Conservation (phyloP, 1,140 invertebrate genomes). For the Aphelinus certus region DNA sequence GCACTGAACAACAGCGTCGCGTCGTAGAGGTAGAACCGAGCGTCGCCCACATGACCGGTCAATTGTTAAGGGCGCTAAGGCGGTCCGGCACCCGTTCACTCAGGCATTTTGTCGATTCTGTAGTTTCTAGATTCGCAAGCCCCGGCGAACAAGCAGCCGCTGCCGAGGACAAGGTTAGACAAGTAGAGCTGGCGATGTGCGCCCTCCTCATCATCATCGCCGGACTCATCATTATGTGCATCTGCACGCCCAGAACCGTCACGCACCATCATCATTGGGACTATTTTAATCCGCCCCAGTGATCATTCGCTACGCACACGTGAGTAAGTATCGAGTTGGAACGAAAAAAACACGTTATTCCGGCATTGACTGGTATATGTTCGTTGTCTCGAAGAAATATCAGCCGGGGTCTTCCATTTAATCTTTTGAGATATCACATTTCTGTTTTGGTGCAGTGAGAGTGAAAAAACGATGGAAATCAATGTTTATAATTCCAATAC, state of each 20-base stretch:
- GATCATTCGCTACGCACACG: constrained; percentile 6
- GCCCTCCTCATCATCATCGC: constrained; percentile 79
- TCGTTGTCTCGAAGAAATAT: neutral
- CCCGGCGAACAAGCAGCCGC: constrained; percentile 39
- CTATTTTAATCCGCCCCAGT: constrained; percentile 79
- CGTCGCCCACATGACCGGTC: constrained; percentile 70
- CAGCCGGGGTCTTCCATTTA: neutral
- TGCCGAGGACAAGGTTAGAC: constrained; percentile 69
- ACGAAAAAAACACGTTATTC: too few relatives aligned
- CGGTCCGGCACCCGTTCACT: constrained; percentile 71
- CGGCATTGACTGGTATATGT: too few relatives aligned
- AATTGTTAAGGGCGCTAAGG: constrained; percentile 74
- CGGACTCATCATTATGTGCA: constrained; percentile 75
- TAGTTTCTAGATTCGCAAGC: constrained; percentile 68
- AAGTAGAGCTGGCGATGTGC: constrained; percentile 77
- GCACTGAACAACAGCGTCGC: constrained; percentile 13
- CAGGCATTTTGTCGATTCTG: constrained; percentile 72
- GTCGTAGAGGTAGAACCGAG: constrained; percentile 48
- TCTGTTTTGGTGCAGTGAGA: neutral
- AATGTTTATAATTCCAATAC: too few relatives aligned
- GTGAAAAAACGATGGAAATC: too few relatives aligned
- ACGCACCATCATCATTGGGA: constrained; percentile 85
- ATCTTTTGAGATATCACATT: neutral
- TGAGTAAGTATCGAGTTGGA: constrained; percentile 6
- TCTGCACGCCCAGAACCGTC: constrained; percentile 74